These are phyloP conservation scores for Notarius lentiginosus DNA, from an alignment of 2,113 vertebrate genomes.

Conservation along the genomic window DNA sequence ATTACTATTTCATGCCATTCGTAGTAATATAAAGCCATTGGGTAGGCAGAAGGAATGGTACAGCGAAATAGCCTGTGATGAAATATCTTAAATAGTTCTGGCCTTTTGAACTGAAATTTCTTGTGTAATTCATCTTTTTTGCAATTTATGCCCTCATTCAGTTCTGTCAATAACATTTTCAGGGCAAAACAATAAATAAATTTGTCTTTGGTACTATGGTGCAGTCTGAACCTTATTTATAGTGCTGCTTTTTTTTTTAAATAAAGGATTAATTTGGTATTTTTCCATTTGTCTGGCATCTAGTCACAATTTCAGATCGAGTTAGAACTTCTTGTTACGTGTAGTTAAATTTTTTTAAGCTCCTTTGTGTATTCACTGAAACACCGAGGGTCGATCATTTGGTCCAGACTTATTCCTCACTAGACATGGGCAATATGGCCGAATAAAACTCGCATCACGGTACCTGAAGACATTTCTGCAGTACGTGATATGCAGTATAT, in stretches of 20 bases:
- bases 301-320: too few relatives aligned
- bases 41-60: background rate
- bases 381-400: background rate
- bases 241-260: background rate
- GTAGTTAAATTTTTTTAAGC: background rate
- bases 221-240: background rate
- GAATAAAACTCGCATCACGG: background rate
- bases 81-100: slow-evolving; percentile 19
- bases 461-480: background rate
- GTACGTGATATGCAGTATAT: background rate
- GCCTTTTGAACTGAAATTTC: slow-evolving; percentile 5
- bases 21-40: background rate
- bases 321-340: too few relatives aligned
- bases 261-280: background rate
- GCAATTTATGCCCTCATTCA: background rate
- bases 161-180: background rate
- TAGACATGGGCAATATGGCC: background rate
- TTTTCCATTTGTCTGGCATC: background rate
- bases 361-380: background rate
- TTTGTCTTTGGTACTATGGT: background rate
- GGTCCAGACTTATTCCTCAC: background rate
- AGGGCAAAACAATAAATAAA: too few relatives aligned
- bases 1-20: slow-evolving; percentile 40
- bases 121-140: slow-evolving; percentile 4
- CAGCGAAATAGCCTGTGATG: background rate